Percentiles rank a stretch among this genome's conserved stretches.
phyloP scores from a whole-genome alignment of 2,113 vertebrate species.

The Nipponia nippon region DNA sequence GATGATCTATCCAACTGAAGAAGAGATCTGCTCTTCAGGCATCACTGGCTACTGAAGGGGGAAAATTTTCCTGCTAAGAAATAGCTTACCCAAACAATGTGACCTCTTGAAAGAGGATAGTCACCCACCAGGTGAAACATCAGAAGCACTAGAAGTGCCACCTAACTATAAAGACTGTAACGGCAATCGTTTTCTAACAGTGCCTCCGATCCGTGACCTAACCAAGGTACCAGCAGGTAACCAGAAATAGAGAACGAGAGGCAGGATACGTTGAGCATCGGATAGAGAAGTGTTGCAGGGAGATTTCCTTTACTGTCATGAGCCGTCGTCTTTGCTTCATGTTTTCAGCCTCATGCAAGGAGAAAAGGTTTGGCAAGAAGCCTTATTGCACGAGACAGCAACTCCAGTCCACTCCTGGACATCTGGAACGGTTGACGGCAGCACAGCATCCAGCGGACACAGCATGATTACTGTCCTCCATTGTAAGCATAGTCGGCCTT shows the following conservation, averaged over 20 bases:
- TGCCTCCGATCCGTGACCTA: slow-evolving; percentile 27
- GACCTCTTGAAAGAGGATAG: not conserved
- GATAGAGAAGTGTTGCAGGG: slow-evolving; percentile 1
- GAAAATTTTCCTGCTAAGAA: not conserved
- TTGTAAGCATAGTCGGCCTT: slow-evolving; percentile 99
- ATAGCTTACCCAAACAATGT: not conserved
- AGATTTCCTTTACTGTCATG: slow-evolving; percentile 5
- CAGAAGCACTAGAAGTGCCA: not conserved
- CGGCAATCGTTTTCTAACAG: not conserved
- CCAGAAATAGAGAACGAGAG: not conserved
- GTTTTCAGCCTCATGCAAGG: not conserved
- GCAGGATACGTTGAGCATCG: not conserved
- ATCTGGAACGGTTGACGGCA: not conserved
- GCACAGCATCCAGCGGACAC: not conserved
- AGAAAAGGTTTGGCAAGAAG: slow-evolving; percentile 12
- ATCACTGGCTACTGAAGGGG: not conserved
- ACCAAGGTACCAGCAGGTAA: not conserved
- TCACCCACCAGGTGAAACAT: not conserved
- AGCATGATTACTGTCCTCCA: slow-evolving; percentile 83
- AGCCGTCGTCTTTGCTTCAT: not conserved
- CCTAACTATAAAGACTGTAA: slow-evolving; percentile 11
- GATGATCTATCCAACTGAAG: not conserved
- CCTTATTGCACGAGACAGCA: not conserved
- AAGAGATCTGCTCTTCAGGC: not conserved
- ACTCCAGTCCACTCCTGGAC: not conserved